phyloP scores from a whole-genome alignment of 2,113 vertebrate species.

The Mastomys coucha region DNA sequence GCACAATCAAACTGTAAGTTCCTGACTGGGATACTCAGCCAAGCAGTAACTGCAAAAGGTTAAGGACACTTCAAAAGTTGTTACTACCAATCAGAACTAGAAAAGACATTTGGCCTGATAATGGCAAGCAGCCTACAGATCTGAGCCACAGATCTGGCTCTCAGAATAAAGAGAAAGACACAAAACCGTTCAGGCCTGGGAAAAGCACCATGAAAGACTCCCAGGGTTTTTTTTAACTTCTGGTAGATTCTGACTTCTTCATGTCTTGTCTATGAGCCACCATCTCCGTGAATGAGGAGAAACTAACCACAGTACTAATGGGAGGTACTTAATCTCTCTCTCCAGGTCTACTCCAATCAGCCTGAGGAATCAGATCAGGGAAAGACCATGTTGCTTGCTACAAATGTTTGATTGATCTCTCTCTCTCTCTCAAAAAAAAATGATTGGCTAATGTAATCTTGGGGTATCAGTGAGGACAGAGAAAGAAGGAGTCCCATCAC shows the following conservation, averaged over 20 bases:
- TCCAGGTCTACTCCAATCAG: rapidly evolving
- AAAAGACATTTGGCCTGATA: not conserved
- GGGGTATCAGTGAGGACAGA: not conserved
- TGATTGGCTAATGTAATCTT: not conserved
- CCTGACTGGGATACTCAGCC: not conserved
- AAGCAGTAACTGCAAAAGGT: not conserved
- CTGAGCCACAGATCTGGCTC: not conserved
- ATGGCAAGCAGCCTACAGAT: not conserved
- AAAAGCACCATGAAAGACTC: not conserved
- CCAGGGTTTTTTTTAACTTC: not conserved
- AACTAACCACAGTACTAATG: not conserved
- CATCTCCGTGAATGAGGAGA: not conserved
- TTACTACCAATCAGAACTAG: not conserved
- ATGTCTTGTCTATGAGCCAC: not conserved
- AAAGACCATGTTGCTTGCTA: not conserved
- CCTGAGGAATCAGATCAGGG: not conserved
- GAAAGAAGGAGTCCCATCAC: not conserved
- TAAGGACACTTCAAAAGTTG: not conserved
- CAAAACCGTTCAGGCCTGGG: not conserved
- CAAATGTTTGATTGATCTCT: not conserved
- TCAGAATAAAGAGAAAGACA: not conserved
- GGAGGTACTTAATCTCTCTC: slow-evolving; percentile 35
- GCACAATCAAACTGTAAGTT: not conserved
- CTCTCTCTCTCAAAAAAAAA: too few relatives aligned
- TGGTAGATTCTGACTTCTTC: not conserved